Base-by-base conservation (phyloP, 1,140 invertebrate genomes). In the Orchesella cincta region DNA sequence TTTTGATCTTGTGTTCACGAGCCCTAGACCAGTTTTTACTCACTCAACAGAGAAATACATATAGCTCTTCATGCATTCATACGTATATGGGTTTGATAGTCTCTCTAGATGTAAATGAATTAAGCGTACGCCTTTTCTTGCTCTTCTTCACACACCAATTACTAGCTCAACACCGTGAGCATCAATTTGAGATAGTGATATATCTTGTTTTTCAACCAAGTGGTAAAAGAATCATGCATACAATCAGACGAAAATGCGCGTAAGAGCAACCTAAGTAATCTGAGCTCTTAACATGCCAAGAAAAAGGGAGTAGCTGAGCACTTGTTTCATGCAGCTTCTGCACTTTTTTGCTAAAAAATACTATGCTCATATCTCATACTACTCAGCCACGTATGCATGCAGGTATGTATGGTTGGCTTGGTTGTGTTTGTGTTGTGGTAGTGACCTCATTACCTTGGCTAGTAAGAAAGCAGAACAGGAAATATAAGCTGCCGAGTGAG, bases 381-480 rank as follows among this genome's bases (percentile, higher is more conserved):
- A n/a, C n/a, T n/a, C n/a, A n/a, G n/a, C n/a, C n/a, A n/a, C n/a
- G n/a, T n/a, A n/a, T n/a, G n/a, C n/a, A n/a, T n/a, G n/a, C n/a
- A n/a, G n/a, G n/a, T n/a, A n/a, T n/a, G n/a, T n/a, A n/a, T n/a
- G n/a, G n/a, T n/a, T 57, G 23, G 52, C 23, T 26, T 57, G 52
- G 52, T 57, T 67, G 5, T 5, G 23, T 31, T 18, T 67, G 3
- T 8, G 16, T 67, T 67, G 62, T 67, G 62, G 62, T 67, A 67
- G 62, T 67, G 62, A 67, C 62, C 62, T 67, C 62, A 67, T 67
- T 67, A 67, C 62, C 62, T 67, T 67, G 62, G 62, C 62, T 67
- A 67, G 62, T 67, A 67, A 67, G 62, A 67, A 67, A 67, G 62
- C 62, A 67, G 62, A 67, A 67, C 62, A 67, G 62, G 62, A 67